Conservation (phyloP, 2,888 invertebrate species). For the Morinoia aosen region DNA sequence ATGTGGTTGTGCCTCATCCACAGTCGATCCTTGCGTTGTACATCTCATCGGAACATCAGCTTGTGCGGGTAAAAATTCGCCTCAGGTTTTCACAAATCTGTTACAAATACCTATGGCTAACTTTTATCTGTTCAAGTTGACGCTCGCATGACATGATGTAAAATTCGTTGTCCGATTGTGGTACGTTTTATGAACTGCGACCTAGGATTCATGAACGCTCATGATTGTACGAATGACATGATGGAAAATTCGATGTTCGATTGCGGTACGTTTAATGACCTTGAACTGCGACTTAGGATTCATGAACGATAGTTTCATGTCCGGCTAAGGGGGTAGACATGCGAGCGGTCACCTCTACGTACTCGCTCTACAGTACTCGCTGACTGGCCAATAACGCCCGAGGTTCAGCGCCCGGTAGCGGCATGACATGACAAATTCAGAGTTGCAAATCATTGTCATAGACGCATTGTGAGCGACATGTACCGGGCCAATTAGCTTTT, state of each 20-base stretch:
- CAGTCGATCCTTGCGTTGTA: no score
- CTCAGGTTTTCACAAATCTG: no score
- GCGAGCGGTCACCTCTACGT: neutral
- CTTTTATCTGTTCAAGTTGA: no score
- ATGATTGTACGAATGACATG: no score
- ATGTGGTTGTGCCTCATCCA: neutral
- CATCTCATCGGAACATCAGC: no score
- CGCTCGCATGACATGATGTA: no score
- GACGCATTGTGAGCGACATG: constrained; percentile 48
- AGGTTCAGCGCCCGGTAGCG: constrained; percentile 33
- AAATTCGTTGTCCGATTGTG: no score
- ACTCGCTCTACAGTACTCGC: neutral
- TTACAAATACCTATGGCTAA: no score
- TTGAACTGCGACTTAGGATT: neutral
- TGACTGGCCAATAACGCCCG: constrained; percentile 29
- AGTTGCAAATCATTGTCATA: constrained; percentile 48
- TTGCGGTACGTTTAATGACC: neutral
- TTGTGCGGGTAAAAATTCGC: no score
- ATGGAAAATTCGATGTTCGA: no score
- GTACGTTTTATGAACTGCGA: no score
- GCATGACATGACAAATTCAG: constrained; percentile 34
- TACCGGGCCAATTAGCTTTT: constrained; percentile 49
- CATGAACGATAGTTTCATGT: neutral
- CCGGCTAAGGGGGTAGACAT: neutral
- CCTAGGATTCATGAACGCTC: no score